These are phyloP conservation scores for Epinotia brunnichana DNA, from an alignment of 2,888 invertebrate species.

Conservation along the genomic window DNA sequence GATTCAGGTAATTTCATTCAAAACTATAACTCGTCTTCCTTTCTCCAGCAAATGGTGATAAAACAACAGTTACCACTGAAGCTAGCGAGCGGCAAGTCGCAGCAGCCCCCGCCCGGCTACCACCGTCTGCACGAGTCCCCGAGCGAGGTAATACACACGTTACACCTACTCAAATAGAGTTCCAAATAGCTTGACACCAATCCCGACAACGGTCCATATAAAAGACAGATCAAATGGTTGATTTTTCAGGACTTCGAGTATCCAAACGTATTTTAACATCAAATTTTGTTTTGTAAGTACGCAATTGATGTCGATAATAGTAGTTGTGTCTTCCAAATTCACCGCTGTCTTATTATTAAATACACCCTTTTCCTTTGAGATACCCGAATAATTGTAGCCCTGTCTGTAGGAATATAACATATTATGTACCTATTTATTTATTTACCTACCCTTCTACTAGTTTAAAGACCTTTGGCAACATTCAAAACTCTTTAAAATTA, in stretches of 20 bases:
- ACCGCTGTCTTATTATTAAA: slow-evolving; percentile 16
- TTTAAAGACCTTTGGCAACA: no score
- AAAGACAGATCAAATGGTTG: slow-evolving; percentile 81
- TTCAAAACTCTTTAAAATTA: no score
- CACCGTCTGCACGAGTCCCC: slow-evolving; percentile 77
- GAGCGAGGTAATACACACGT: slow-evolving; percentile 64
- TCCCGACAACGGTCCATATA: not conserved
- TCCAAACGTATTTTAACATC: slow-evolving; percentile 80
- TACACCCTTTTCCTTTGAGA: slow-evolving; percentile 19
- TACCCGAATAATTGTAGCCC: slow-evolving; percentile 34
- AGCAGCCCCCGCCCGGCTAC: slow-evolving; percentile 79
- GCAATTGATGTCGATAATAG: slow-evolving; percentile 53
- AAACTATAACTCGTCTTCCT: not conserved
- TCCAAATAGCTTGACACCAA: not conserved
- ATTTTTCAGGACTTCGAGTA: slow-evolving; percentile 76
- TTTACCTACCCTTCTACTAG: no score
- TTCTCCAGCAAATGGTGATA: slow-evolving; percentile 77
- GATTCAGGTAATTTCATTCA: no score
- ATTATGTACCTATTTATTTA: no score
- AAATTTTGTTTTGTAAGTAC: slow-evolving; percentile 71
- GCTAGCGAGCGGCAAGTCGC: slow-evolving; percentile 85
- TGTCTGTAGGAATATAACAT: not conserved
- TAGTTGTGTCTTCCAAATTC: slow-evolving; percentile 54
- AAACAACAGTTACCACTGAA: slow-evolving; percentile 96
- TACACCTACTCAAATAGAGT: not conserved